phyloP scores from a whole-genome alignment of 2,113 vertebrate species.

The Chrysemys picta region DNA sequence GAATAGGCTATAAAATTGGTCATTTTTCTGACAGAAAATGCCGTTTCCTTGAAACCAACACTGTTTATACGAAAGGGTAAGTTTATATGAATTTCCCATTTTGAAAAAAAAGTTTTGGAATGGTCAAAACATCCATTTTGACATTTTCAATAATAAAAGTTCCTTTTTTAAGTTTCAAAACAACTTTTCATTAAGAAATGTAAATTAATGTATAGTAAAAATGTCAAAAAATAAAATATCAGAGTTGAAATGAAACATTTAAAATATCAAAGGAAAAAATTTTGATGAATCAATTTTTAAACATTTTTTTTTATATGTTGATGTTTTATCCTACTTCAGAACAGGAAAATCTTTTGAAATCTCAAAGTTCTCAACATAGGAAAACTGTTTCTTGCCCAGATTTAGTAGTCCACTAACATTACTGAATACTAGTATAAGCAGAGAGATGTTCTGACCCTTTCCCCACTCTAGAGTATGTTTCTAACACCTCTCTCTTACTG shows the following conservation, averaged over 20 bases:
- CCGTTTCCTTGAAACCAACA: neutral
- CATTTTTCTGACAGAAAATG: neutral
- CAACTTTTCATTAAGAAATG: neutral
- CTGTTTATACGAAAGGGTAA: neutral
- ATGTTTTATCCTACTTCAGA: neutral
- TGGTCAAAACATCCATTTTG: neutral
- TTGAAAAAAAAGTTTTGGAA: neutral
- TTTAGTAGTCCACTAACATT: neutral
- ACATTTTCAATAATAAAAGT: neutral
- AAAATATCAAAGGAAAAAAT: rapidly evolving
- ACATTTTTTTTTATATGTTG: neutral
- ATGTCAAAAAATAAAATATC: neutral
- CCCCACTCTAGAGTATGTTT: neutral
- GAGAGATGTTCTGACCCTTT: neutral
- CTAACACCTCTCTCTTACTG: constrained; percentile 13
- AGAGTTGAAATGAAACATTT: neutral
- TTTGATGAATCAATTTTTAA: neutral
- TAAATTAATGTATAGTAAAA: neutral
- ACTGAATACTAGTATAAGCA: neutral
- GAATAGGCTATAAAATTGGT: neutral
- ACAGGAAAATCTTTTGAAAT: neutral
- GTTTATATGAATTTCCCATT: neutral
- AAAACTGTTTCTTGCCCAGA: neutral
- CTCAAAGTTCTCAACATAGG: neutral
- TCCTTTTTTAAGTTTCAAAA: neutral